Percentiles rank a stretch among this genome's conserved stretches.
These are phyloP conservation scores for Bembecia ichneumoniformis DNA, from an alignment of 2,888 invertebrate genomes.

Conservation along the genomic window DNA sequence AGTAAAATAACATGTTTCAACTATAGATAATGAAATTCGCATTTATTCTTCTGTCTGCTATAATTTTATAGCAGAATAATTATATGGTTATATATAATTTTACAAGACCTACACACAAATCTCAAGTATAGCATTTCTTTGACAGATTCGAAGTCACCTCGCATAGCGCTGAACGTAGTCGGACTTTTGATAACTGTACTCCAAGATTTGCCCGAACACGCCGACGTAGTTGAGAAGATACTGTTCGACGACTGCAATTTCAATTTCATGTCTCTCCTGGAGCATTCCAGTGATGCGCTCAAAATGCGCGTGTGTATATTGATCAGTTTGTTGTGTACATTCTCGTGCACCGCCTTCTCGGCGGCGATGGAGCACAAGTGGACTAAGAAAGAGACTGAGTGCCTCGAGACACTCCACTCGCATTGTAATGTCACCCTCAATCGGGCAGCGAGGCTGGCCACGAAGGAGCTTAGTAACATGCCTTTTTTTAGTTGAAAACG, in stretches of 20 bases:
- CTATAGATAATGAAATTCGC: too few relatives aligned
- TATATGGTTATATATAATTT: too few relatives aligned
- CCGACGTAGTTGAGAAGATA: slow-evolving; percentile 81
- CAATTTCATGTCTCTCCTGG: slow-evolving; percentile 70
- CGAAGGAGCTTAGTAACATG: slow-evolving; percentile 69
- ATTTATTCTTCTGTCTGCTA: too few relatives aligned
- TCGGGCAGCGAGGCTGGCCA: slow-evolving; percentile 70
- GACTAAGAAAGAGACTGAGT: slow-evolving; percentile 72
- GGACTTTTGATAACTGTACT: slow-evolving; percentile 82
- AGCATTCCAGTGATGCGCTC: slow-evolving; percentile 70
- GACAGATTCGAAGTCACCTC: slow-evolving; percentile 68
- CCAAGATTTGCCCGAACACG: slow-evolving; percentile 81
- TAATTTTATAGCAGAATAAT: too few relatives aligned
- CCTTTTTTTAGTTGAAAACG: slow-evolving; percentile 41
- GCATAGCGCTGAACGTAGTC: slow-evolving; percentile 78
- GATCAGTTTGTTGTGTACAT: slow-evolving; percentile 78
- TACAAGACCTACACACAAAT: too few relatives aligned
- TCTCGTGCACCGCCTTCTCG: slow-evolving; percentile 76
- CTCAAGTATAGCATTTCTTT: slow-evolving; percentile 6
- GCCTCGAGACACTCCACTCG: slow-evolving; percentile 72
- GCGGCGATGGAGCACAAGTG: slow-evolving; percentile 71
- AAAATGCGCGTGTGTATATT: slow-evolving; percentile 79
- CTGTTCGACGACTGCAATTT: slow-evolving; percentile 67
- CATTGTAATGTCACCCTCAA: slow-evolving; percentile 76
- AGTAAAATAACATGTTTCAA: too few relatives aligned